Conservation (phyloP, 2,113 vertebrate genomes). For the Platysteira castanea region DNA sequence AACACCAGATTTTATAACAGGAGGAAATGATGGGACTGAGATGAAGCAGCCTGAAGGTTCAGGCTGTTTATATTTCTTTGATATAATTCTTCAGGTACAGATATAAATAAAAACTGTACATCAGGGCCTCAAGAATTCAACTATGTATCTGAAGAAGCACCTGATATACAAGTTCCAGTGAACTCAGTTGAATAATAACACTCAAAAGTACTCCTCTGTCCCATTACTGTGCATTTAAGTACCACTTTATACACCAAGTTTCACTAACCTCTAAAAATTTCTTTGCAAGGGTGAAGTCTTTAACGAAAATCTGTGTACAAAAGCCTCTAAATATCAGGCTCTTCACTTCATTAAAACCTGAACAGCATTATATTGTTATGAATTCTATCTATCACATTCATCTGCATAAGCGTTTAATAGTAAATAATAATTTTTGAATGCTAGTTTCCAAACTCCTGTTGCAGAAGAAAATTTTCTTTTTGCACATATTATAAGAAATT, state of each 20-base stretch:
- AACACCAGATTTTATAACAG: conserved; percentile 25
- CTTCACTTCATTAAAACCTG: not conserved
- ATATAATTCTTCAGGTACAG: not conserved
- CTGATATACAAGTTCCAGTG: not conserved
- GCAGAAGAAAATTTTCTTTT: not conserved
- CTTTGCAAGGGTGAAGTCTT: not conserved
- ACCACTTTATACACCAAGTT: not conserved
- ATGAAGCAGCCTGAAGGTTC: not conserved
- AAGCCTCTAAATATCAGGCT: not conserved
- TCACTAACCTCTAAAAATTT: not conserved
- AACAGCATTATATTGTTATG: not conserved
- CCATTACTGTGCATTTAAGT: not conserved
- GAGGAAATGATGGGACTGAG: not conserved
- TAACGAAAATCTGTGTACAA: not conserved
- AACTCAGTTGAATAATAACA: not conserved
- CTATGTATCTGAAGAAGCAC: not conserved
- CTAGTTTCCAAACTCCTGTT: not conserved
- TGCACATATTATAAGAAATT: not conserved
- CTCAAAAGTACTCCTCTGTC: not conserved
- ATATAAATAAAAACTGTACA: not conserved
- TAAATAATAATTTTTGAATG: not conserved
- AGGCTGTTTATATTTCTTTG: not conserved
- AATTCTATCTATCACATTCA: not conserved
- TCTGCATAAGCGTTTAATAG: not conserved
- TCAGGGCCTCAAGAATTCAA: not conserved